Evolutionary conservation across 2,113 vertebrate species (phyloP).

Genomic region (Corvus hawaiiensis): DNA sequence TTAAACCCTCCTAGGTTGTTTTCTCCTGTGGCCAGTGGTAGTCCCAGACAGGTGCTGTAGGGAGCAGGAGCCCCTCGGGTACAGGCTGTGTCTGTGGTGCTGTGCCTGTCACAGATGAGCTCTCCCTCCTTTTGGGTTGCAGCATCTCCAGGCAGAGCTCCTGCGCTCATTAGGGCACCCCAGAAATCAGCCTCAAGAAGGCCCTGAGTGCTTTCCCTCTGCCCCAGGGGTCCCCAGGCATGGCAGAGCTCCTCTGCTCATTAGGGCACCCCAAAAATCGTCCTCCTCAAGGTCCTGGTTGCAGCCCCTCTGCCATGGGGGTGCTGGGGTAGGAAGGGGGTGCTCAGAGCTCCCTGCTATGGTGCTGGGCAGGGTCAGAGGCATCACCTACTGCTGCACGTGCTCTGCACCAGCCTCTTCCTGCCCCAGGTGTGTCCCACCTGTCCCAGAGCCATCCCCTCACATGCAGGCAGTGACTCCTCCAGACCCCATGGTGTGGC

Average conservation of each 20-base stretch:
- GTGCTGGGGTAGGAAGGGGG: not conserved
- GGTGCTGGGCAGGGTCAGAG: not conserved
- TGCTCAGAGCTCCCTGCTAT: not conserved
- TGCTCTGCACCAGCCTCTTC: not conserved
- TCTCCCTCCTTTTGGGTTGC: not conserved
- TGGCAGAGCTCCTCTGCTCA: not conserved
- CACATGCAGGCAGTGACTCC: not conserved
- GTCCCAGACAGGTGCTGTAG: accelerated
- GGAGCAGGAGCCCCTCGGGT: not conserved
- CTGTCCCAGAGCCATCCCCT: not conserved
- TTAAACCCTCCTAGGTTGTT: not conserved
- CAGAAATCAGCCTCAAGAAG: not conserved
- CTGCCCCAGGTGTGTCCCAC: not conserved
- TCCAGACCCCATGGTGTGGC: not conserved
- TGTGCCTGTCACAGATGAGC: not conserved
- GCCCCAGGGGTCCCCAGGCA: not conserved
- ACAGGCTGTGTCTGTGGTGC: not conserved
- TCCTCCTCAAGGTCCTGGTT: not conserved
- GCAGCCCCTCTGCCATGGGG: not conserved
- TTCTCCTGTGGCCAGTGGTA: not conserved
- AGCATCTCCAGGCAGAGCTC: not conserved
- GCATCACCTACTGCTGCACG: not conserved
- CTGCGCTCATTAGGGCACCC: not conserved
- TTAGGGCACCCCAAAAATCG: accelerated
- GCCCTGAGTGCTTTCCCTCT: not conserved